phyloP scores from a whole-genome alignment of 2,888 invertebrate species.

The Acanthosepion pharaonis region DNA sequence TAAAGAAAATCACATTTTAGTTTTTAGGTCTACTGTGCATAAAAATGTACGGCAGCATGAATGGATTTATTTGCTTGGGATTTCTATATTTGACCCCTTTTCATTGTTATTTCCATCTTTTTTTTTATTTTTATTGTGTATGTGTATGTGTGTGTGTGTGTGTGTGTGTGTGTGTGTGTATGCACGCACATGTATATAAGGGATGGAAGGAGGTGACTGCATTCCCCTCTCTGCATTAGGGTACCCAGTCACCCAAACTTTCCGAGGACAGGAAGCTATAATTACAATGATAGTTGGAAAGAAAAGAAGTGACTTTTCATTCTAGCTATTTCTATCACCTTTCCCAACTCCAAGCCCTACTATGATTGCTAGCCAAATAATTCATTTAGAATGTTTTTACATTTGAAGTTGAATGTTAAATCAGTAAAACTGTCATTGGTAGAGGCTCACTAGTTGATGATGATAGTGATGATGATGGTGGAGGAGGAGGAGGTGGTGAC shows the following conservation, averaged over 20 bases:
- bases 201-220: background rate
- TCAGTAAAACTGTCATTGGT: background rate
- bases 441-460: background rate
- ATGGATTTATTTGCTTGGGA: too few relatives aligned
- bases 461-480: background rate
- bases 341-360: background rate
- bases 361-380: background rate
- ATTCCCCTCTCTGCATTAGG: background rate
- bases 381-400: background rate
- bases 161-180: background rate
- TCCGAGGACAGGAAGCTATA: background rate
- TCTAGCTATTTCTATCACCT: background rate
- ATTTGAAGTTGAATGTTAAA: constrained; percentile 8
- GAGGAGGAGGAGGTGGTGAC: background rate
- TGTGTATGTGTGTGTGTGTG: too few relatives aligned
- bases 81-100: too few relatives aligned
- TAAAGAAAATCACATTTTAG: too few relatives aligned
- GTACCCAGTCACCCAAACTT: constrained; percentile 21
- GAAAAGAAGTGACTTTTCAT: constrained; percentile 35
- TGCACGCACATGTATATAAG: background rate
- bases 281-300: constrained; percentile 33
- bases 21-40: too few relatives aligned
- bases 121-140: background rate
- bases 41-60: too few relatives aligned
- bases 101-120: background rate